Base-by-base conservation (phyloP, 2,797 vertebrate genomes). In the Acanthornis magna region DNA sequence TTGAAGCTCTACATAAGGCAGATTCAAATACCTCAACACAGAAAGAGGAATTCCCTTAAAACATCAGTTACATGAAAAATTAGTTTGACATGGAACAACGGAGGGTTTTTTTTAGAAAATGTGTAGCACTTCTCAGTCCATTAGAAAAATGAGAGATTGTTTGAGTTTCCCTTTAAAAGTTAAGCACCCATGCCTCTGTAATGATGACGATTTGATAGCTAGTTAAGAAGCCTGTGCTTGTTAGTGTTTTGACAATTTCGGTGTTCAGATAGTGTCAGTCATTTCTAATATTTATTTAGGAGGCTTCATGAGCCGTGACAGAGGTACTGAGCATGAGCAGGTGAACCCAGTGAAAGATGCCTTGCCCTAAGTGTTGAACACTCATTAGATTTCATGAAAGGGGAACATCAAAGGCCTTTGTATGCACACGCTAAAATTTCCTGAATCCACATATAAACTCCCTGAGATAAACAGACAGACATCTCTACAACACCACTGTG, bases 171-270 rank as follows among this genome's bases (percentile, higher is more conserved):
- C 32, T 85, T 85, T 83, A 55, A 75, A 92, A 92, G 50, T 85
- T 93, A 89, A 95, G 81, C 30, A 80, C 16, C 63, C 50, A 13
- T 95, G 34, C 22, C n/a, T 74, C 48, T 92, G 19, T 80, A 85
- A 89, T 94, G 78, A 88, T 83, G 36, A 65, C 85, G 40, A 89
- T 61, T 87, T 94, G 51, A 80, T 1, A 38, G 58, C 47, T 76
- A 73, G 58, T 89, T 93, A 92, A 91, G 78, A 94, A 85, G 16
- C 17, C 9, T 80, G 53, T 93, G 47, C 29, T 94, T 92, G 23
- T 67, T 61, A 60, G 29, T 73, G 58, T 92, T 66, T 81, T 78
- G 54, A 60, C 20, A 75, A 84, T 48, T 92, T 85, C 71, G 81
- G 10, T 70, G 51, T 86, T 91, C 47, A 70, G 47, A 51, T 29